Base-by-base conservation (phyloP, 2,113 vertebrate genomes). In the Crypturellus undulatus region DNA sequence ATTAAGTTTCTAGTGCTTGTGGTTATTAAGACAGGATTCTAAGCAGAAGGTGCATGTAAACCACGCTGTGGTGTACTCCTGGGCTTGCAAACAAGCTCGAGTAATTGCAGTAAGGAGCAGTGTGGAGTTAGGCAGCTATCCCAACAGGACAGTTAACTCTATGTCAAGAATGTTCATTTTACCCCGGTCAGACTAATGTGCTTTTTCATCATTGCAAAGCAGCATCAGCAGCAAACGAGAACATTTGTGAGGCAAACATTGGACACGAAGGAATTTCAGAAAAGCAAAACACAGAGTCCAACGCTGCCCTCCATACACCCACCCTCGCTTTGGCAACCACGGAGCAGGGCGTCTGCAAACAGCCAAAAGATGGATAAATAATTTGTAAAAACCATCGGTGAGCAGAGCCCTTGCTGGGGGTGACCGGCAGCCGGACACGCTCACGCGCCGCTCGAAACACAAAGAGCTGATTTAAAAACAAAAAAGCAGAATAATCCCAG, bases 391-490 rank as follows among this genome's bases (percentile, higher is more conserved):
- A 62, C 6, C 8, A 20, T 8, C 19, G 49, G 2, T 1, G 1
- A 26, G 18, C 9, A n/a, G 40, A 85, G 63, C 43, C 42, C 40
- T 36, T 21, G 5, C 3, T 0, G 9, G 25, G 49, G 65, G 56
- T 4, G 32, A 26, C 5, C 3, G 0, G 3, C 63, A 65, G 73
- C 54, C 56, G 32, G 84, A 32, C 0, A 7, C 6, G 38, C 51
- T 71, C 5, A 30, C 45, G 65, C 15, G 51, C 54, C 56, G 40
- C 51, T 32, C 9, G 15, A 73, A 21, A 42, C 70, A 73, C 7
- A 21, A 8, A 22, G 19, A 42, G 9, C 20, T 40, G 36, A 24
- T 56, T 73, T 36, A 73, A 56, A 42, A 36, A 56, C 30, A 52
- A 40, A 36, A 36, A 30, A 32, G 51, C 6, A n/a, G 18, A 54